phyloP scores from a whole-genome alignment of 2,888 invertebrate species.

The Latrodectus hesperus region DNA sequence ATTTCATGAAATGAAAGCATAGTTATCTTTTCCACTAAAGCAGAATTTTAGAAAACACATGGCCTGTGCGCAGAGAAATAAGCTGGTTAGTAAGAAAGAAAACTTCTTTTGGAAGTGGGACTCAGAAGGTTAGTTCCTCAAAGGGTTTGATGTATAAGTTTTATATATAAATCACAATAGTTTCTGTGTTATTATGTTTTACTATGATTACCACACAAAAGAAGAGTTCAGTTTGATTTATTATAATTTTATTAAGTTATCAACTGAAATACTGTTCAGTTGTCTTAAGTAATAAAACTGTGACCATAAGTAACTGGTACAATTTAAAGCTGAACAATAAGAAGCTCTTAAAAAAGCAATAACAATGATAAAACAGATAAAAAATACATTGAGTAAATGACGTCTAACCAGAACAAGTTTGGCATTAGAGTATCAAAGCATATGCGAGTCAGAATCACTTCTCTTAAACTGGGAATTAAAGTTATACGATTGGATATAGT shows the following conservation, averaged over 20 bases:
- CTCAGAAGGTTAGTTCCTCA: conserved; percentile 57
- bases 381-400: conserved; percentile 13
- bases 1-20: too few species aligned
- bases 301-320: conserved; percentile 33
- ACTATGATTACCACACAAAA: neutral
- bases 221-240: conserved; percentile 25
- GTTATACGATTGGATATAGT: too few species aligned
- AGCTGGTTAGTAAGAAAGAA: conserved; percentile 46
- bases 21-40: too few species aligned
- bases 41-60: too few species aligned
- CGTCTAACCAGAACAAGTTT: conserved; percentile 17
- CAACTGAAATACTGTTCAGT: conserved; percentile 56
- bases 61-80: neutral
- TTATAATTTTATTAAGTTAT: conserved; percentile 62
- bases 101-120: conserved; percentile 54
- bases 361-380: conserved; percentile 22
- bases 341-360: conserved; percentile 24
- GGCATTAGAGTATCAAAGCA: conserved; percentile 12
- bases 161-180: neutral
- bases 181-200: neutral
- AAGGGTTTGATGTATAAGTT: conserved; percentile 46
- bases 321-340: conserved; percentile 54
- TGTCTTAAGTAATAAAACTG: conserved; percentile 21
- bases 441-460: conserved; percentile 8
- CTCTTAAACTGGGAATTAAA: neutral